These are phyloP conservation scores for Merodon equestris DNA, from an alignment of 2,888 invertebrate genomes.

Conservation along the genomic window DNA sequence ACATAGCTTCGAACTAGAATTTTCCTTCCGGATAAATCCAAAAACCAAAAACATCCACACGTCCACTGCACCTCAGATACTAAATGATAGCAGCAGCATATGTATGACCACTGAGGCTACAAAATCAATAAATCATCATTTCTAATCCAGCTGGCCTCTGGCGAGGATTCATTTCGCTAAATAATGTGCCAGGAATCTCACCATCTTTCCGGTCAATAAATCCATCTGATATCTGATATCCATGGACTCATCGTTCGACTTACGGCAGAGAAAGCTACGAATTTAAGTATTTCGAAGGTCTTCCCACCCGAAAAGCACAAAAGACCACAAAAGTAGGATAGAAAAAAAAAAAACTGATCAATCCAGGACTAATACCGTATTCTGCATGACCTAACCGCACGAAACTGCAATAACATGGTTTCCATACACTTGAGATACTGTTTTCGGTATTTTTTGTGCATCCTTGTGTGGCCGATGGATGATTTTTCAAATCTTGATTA, in stretches of 20 bases:
- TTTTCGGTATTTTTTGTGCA: conserved; percentile 6
- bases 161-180: conserved; percentile 28
- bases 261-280: conserved; percentile 34
- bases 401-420: conserved; percentile 60
- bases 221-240: conserved; percentile 43
- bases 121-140: conserved; percentile 33
- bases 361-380: conserved; percentile 48
- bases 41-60: too few species aligned
- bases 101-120: background rate
- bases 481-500: conserved; percentile 68
- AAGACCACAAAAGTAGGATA: conserved; percentile 24
- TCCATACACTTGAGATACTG: conserved; percentile 44
- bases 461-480: conserved; percentile 8
- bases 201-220: conserved; percentile 55
- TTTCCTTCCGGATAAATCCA: too few species aligned
- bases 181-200: conserved; percentile 49
- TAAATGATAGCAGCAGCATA: background rate
- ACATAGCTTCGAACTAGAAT: too few species aligned
- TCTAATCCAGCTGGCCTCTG: background rate
- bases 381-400: conserved; percentile 56
- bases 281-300: too few species aligned
- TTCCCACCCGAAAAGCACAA: too few species aligned
- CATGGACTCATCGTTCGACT: background rate
- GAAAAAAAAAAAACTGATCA: conserved; percentile 20
- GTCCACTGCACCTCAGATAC: too few species aligned